phyloP scores from a whole-genome alignment of 2,113 vertebrate species.

The Cettia cetti region DNA sequence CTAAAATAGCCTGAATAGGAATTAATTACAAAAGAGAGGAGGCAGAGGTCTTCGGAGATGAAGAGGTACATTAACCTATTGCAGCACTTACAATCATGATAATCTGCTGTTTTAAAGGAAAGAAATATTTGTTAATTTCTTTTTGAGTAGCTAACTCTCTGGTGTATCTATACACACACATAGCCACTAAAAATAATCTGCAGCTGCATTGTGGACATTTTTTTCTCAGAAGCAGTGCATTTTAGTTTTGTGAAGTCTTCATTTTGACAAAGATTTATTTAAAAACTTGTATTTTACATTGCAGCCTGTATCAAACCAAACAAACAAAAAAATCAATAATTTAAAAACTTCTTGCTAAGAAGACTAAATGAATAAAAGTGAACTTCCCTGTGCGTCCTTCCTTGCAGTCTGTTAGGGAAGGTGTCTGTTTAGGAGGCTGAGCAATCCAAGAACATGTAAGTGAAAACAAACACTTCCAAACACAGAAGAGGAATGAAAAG shows the following conservation, averaged over 20 bases:
- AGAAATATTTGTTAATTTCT: conserved; percentile 26
- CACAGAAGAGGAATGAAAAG: background rate
- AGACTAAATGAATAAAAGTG: background rate
- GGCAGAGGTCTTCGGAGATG: background rate
- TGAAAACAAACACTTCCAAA: conserved; percentile 3
- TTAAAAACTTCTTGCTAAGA: background rate
- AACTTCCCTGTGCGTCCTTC: background rate
- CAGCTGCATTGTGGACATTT: background rate
- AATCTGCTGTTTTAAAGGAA: conserved; percentile 1
- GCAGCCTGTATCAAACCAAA: background rate
- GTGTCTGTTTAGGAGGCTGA: background rate
- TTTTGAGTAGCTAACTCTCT: background rate
- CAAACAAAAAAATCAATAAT: background rate
- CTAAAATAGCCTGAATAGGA: background rate
- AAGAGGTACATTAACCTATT: background rate
- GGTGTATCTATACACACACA: background rate
- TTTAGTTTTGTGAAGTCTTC: background rate
- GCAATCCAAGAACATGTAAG: background rate
- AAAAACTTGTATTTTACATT: background rate
- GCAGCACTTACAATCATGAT: background rate
- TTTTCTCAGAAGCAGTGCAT: background rate
- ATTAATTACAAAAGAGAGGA: conserved; percentile 22
- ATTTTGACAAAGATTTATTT: background rate
- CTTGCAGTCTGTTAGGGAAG: background rate
- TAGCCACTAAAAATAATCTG: background rate